These are phyloP conservation scores for Brachylomia viminalis DNA, from an alignment of 2,888 invertebrate species.

Conservation along the genomic window DNA sequence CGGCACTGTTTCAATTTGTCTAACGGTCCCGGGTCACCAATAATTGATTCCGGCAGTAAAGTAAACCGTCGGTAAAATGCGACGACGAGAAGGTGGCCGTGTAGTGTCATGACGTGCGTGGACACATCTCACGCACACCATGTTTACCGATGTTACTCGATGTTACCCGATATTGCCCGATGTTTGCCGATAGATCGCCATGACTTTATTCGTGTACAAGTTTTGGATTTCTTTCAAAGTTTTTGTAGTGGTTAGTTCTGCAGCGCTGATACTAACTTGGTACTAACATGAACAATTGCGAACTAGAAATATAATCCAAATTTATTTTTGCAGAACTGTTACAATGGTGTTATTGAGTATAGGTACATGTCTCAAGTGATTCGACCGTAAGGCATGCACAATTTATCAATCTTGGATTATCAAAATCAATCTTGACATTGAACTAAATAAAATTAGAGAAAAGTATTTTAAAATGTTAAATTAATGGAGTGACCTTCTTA, in stretches of 20 bases:
- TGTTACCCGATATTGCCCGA: neutral
- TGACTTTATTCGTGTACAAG: neutral
- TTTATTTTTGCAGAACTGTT: too few relatives aligned
- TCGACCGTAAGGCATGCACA: too few relatives aligned
- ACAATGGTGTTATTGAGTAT: too few relatives aligned
- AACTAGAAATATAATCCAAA: too few relatives aligned
- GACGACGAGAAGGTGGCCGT: neutral
- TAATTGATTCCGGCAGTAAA: neutral
- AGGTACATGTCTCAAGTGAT: too few relatives aligned
- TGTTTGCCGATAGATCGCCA: neutral
- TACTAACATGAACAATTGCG: neutral
- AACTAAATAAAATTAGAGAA: too few relatives aligned
- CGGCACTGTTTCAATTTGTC: conserved; percentile 25
- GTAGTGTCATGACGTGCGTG: neutral
- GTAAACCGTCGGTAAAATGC: conserved; percentile 2
- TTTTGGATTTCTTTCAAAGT: conserved; percentile 6
- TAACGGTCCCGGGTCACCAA: conserved; percentile 1
- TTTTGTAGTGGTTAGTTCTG: conserved; percentile 7
- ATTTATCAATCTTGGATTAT: too few relatives aligned
- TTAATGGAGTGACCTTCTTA: too few relatives aligned
- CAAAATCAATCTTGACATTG: too few relatives aligned
- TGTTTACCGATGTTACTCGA: neutral
- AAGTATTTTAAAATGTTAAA: too few relatives aligned
- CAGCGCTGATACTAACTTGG: neutral
- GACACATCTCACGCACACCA: neutral